Percentiles rank a stretch among this genome's conserved stretches.
Evolutionary conservation across 2,797 vertebrate species (phyloP).

Genomic region (Scomberomorus guttatus): DNA sequence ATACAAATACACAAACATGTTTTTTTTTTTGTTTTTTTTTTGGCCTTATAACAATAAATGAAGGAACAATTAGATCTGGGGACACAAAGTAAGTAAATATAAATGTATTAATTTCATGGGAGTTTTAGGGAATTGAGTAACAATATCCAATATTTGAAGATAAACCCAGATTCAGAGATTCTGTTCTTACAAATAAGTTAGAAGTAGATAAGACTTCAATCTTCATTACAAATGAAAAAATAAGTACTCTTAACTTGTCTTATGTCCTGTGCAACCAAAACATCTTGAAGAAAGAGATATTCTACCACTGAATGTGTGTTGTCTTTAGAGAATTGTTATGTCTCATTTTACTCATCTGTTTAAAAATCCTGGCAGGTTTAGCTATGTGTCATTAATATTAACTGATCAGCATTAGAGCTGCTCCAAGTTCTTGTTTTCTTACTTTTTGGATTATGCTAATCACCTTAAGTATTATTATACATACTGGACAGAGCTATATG

Average conservation of each 20-base stretch:
- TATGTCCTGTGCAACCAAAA: background rate
- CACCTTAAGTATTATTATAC: background rate
- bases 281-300: background rate
- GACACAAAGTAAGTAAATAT: background rate
- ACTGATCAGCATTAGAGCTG: background rate
- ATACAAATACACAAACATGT: too few relatives aligned
- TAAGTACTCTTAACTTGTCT: too few relatives aligned
- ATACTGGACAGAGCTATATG: background rate
- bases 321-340: background rate
- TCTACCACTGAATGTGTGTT: background rate
- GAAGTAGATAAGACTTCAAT: too few relatives aligned
- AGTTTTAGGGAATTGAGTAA: background rate
- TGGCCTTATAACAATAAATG: background rate
- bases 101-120: background rate
- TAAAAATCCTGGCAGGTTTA: background rate
- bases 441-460: conserved; percentile 8
- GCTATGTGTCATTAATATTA: background rate
- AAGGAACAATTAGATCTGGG: background rate
- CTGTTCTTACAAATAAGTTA: background rate
- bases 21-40: background rate
- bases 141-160: background rate
- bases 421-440: conserved; percentile 3
- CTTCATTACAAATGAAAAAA: background rate
- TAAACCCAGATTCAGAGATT: background rate
- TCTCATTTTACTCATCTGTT: background rate